Percentiles rank a stretch among this genome's conserved stretches.
Evolutionary conservation across 1,140 invertebrate species (phyloP).

Genomic region (Phymastichus coffea): DNA sequence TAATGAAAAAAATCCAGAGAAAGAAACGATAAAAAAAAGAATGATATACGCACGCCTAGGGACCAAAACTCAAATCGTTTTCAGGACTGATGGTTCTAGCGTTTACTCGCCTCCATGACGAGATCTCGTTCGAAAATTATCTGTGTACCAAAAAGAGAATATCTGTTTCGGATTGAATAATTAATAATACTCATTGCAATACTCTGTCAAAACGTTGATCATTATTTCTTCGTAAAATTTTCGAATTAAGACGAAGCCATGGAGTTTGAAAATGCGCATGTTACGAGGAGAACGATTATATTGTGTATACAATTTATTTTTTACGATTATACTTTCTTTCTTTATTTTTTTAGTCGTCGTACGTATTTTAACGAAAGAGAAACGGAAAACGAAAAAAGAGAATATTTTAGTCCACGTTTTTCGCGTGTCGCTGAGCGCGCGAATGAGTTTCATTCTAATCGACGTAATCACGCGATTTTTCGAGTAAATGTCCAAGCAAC

Average conservation of each 20-base stretch:
- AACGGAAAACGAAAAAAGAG: too few species aligned
- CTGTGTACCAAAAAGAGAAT: not conserved
- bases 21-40: conserved; percentile 24
- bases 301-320: conserved; percentile 35
- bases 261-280: not conserved
- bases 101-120: conserved; percentile 30
- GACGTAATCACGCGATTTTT: conserved; percentile 16
- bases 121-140: conserved; percentile 15
- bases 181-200: conserved; percentile 10
- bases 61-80: conserved; percentile 47
- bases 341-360: conserved; percentile 52
- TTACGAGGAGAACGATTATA: conserved; percentile 32
- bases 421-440: too few species aligned
- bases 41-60: conserved; percentile 38
- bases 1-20: too few species aligned
- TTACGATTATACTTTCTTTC: conserved; percentile 52
- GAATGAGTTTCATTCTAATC: conserved; percentile 28
- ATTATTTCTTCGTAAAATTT: not conserved
- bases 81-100: conserved; percentile 52
- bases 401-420: too few species aligned
- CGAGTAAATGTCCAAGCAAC: conserved; percentile 11
- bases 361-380: too few species aligned
- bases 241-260: not conserved
- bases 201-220: not conserved
- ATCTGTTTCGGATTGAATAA: too few species aligned